These are phyloP conservation scores for Orthosia gracilis DNA, from an alignment of 2,888 invertebrate genomes.

Conservation along the genomic window DNA sequence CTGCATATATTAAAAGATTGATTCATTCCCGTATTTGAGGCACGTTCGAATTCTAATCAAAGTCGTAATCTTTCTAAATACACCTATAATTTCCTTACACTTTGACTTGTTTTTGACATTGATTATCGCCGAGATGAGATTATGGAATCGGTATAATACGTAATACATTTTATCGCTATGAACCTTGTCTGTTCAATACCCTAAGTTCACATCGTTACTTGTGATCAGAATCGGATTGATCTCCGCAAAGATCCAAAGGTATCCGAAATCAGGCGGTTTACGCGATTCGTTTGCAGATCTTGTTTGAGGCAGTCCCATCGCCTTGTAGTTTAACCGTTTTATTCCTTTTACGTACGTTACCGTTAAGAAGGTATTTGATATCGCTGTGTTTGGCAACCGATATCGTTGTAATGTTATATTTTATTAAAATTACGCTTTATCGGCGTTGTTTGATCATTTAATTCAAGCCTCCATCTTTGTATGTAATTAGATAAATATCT, in stretches of 20 bases:
- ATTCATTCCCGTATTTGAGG: too few relatives aligned
- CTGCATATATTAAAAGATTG: too few relatives aligned
- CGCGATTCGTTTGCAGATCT: constrained; percentile 62
- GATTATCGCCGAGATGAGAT: too few relatives aligned
- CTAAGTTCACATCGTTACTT: constrained; percentile 59
- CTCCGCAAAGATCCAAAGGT: constrained; percentile 61
- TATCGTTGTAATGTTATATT: constrained; percentile 38
- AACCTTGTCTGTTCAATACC: constrained; percentile 26
- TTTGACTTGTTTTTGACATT: too few relatives aligned
- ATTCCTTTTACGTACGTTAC: constrained; percentile 43
- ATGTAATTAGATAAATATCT: background rate
- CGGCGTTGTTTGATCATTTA: background rate
- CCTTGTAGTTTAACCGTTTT: constrained; percentile 64
- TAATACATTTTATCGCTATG: too few relatives aligned
- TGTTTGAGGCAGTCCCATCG: constrained; percentile 60
- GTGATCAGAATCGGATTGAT: constrained; percentile 68
- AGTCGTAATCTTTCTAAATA: too few relatives aligned
- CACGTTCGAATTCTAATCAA: too few relatives aligned
- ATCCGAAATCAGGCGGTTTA: constrained; percentile 64
- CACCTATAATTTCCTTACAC: too few relatives aligned
- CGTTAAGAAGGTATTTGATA: constrained; percentile 40
- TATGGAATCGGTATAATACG: too few relatives aligned
- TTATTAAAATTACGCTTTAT: constrained; percentile 8
- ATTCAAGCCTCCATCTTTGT: background rate
- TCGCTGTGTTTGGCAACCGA: constrained; percentile 33